Percentiles rank a stretch among this genome's conserved stretches.
Conservation (phyloP, 1,140 invertebrate genomes). For the Ruditapes philippinarum region DNA sequence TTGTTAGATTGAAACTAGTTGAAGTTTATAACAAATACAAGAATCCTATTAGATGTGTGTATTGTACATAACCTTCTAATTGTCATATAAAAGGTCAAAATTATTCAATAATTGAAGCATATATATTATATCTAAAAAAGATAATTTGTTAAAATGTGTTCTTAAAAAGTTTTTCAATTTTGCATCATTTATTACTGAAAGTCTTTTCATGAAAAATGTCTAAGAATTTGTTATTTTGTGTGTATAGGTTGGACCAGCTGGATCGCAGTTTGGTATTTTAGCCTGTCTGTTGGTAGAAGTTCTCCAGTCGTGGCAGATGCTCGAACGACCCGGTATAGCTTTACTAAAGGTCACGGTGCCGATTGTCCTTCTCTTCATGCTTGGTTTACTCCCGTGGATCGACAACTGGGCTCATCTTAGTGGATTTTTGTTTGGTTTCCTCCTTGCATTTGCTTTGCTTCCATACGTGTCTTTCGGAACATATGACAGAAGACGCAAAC, state of each 20-base stretch:
- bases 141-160: no score
- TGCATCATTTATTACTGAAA: no score
- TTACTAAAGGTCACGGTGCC: conserved; percentile 93
- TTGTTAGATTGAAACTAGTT: no score
- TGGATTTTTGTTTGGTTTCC: conserved; percentile 96
- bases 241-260: conserved; percentile 97
- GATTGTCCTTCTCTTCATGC: conserved; percentile 92
- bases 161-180: no score
- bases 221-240: no score
- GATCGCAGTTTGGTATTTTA: conserved; percentile 96
- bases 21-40: no score
- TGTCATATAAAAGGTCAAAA: no score
- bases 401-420: conserved; percentile 98
- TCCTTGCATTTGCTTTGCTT: conserved; percentile 95
- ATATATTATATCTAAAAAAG: no score
- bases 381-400: conserved; percentile 98
- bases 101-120: no score
- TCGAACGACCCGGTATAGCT: conserved; percentile 92
- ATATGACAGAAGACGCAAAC: conserved; percentile 93
- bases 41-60: no score
- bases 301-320: conserved; percentile 91
- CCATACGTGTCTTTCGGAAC: conserved; percentile 95
- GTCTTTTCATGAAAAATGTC: no score
- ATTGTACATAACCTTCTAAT: no score
- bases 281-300: conserved; percentile 97